These are phyloP conservation scores for Brotula barbata DNA, from an alignment of 2,797 vertebrate species.

Conservation along the genomic window DNA sequence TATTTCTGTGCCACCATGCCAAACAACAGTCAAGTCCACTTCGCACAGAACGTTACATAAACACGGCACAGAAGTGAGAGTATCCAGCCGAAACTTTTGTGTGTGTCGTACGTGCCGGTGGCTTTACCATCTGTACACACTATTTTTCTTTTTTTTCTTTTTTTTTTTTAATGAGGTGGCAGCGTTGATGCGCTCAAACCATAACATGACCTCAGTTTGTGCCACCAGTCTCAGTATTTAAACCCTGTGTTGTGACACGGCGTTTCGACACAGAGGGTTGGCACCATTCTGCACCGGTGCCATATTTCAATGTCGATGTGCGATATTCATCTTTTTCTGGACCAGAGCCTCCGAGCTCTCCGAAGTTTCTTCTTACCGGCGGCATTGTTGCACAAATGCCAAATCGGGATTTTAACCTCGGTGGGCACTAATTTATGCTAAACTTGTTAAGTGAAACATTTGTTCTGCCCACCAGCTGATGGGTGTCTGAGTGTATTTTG, in stretches of 20 bases:
- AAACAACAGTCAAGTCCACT: conserved; percentile 1
- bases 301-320: conserved; percentile 44
- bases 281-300: conserved; percentile 38
- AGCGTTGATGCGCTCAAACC: conserved; percentile 31
- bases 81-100: conserved; percentile 39
- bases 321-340: conserved; percentile 8
- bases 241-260: conserved; percentile 34
- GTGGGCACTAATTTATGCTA: conserved; percentile 62
- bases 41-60: conserved; percentile 13
- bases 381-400: conserved; percentile 68
- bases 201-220: conserved; percentile 44
- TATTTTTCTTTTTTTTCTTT: conserved; percentile 24
- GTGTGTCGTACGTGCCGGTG: conserved; percentile 16
- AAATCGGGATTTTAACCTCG: conserved; percentile 63
- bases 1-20: conserved; percentile 34
- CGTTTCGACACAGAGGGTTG: conserved; percentile 46
- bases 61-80: conserved; percentile 12
- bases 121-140: conserved; percentile 54
- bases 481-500: not conserved
- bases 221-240: conserved; percentile 48
- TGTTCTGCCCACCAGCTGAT: conserved; percentile 52
- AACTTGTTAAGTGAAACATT: conserved; percentile 68
- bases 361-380: too few relatives aligned
- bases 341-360: too few relatives aligned
- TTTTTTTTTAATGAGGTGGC: not conserved